Conservation (phyloP, 2,888 invertebrate genomes). For the Erebia aethiops region DNA sequence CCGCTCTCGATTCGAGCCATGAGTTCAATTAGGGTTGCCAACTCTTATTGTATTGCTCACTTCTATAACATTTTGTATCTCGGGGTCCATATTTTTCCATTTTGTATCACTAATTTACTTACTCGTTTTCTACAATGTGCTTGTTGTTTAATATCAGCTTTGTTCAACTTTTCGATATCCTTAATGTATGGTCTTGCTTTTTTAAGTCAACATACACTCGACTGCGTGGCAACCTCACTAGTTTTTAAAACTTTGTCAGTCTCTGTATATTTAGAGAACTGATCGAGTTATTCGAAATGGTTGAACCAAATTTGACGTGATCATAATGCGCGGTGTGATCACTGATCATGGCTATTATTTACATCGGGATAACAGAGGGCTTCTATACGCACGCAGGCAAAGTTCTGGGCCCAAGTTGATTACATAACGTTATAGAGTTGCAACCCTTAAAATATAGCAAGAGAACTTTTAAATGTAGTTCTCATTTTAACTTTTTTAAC, state of each 20-base stretch:
- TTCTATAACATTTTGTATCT: neutral
- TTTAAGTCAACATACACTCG: too few species aligned
- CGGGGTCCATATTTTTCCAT: neutral
- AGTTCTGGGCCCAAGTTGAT: too few species aligned
- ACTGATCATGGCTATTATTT: too few species aligned
- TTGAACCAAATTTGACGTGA: too few species aligned
- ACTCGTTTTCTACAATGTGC: neutral
- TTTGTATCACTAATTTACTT: neutral
- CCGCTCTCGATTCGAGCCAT: slow-evolving; percentile 4
- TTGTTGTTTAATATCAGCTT: neutral
- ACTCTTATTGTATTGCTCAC: slow-evolving; percentile 1
- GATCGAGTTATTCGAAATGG: too few species aligned
- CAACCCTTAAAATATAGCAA: slow-evolving; percentile 12
- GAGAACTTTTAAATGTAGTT: slow-evolving; percentile 18
- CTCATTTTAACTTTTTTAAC: slow-evolving; percentile 24
- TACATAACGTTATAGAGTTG: neutral
- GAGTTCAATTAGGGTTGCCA: slow-evolving; percentile 9
- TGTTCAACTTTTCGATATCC: neutral
- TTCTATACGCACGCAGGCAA: too few species aligned
- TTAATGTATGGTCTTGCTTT: too few species aligned
- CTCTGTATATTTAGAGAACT: too few species aligned
- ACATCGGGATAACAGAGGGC: too few species aligned
- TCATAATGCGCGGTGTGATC: too few species aligned
- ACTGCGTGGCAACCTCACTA: neutral
- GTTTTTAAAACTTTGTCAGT: too few species aligned